phyloP scores from a whole-genome alignment of 1,140 invertebrate genomes.

The Globodera ellingtonae region DNA sequence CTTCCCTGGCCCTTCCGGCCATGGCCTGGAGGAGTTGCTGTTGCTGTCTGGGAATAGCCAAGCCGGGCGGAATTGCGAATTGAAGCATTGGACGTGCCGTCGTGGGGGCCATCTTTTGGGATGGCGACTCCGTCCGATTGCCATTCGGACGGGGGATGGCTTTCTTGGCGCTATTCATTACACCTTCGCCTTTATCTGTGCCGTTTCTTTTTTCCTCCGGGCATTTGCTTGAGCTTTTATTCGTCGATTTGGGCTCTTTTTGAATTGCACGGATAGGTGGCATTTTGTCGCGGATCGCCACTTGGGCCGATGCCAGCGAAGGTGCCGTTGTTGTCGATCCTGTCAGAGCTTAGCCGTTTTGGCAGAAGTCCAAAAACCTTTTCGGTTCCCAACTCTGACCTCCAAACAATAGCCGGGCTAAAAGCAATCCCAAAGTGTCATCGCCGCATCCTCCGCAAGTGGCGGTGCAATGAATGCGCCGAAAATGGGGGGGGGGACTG shows the following conservation, averaged over 20 bases:
- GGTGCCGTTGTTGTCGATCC: background rate
- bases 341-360: no score
- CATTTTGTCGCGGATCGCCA: conserved; percentile 5
- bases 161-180: background rate
- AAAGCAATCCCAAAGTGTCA: background rate
- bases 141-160: background rate
- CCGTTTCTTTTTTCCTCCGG: background rate
- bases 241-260: background rate
- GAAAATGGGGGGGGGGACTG: background rate
- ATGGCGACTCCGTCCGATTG: background rate
- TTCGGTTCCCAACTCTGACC: background rate
- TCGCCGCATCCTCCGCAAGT: conserved; percentile 21
- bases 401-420: background rate
- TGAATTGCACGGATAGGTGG: background rate
- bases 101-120: background rate
- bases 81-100: background rate
- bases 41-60: background rate
- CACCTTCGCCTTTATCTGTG: background rate
- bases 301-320: background rate
- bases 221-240: background rate
- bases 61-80: background rate
- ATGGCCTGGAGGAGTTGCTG: background rate
- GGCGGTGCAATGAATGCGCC: conserved; percentile 5
- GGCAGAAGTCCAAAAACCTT: no score
- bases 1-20: background rate